Evolutionary conservation across 2,888 invertebrate genomes (phyloP).

Genomic region (Glaucopsyche alexis): DNA sequence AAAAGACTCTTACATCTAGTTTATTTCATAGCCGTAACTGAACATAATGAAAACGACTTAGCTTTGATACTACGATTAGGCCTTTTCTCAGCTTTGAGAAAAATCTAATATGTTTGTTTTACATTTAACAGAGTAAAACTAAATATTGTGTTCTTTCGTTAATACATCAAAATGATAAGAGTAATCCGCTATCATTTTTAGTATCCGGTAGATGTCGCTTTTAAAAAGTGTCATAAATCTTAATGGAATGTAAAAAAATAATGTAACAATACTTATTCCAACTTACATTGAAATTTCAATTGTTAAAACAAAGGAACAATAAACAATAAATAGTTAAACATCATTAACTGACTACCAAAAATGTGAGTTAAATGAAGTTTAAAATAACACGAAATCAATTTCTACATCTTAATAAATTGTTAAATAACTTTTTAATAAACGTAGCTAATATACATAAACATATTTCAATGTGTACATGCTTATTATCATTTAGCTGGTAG

Average conservation of each 20-base stretch:
- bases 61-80: not conserved
- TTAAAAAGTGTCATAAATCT: not conserved
- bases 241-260: not conserved
- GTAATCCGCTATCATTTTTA: not conserved
- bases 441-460: too few relatives aligned
- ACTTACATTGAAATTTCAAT: too few relatives aligned
- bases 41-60: not conserved
- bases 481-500: not conserved
- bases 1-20: not conserved
- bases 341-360: too few relatives aligned
- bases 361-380: too few relatives aligned
- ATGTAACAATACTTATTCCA: too few relatives aligned
- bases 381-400: too few relatives aligned
- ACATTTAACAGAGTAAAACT: not conserved
- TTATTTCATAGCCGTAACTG: not conserved
- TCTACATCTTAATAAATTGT: too few relatives aligned
- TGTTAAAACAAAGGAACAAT: too few relatives aligned
- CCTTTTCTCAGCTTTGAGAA: not conserved
- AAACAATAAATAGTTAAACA: too few relatives aligned
- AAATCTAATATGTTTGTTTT: not conserved
- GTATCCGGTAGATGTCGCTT: not conserved
- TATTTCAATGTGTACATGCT: too few relatives aligned
- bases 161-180: not conserved
- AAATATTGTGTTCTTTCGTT: not conserved
- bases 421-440: too few relatives aligned